phyloP scores from a whole-genome alignment of 2,888 invertebrate genomes.

The Cryptocephalus primarius region DNA sequence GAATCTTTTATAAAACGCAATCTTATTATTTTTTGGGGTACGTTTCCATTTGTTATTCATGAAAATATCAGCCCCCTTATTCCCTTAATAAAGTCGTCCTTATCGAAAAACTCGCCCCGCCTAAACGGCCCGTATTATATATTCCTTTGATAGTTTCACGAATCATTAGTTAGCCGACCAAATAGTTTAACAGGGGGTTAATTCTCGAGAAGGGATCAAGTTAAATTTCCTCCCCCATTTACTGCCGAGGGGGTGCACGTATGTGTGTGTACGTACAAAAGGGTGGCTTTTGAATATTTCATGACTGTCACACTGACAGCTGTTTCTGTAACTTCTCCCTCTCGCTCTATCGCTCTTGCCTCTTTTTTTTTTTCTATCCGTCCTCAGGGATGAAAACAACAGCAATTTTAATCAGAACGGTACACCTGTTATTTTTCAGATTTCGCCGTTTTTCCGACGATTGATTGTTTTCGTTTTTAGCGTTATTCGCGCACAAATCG shows the following conservation, averaged over 20 bases:
- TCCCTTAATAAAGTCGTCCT: no score
- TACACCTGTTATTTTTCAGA: conserved; percentile 22
- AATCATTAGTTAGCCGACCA: conserved; percentile 31
- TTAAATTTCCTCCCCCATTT: not conserved
- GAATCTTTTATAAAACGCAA: no score
- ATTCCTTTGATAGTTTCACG: conserved; percentile 30
- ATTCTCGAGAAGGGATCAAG: conserved; percentile 15
- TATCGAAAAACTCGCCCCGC: not conserved
- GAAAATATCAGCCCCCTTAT: no score
- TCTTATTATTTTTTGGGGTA: no score
- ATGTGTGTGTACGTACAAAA: conserved; percentile 20
- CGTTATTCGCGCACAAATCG: conserved; percentile 1
- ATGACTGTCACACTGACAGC: conserved; percentile 26
- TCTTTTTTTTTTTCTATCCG: no score
- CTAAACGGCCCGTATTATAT: conserved; percentile 16
- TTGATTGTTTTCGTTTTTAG: conserved; percentile 7
- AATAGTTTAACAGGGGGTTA: conserved; percentile 27
- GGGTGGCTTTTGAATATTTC: conserved; percentile 29
- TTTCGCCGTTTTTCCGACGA: conserved; percentile 9
- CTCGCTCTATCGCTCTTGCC: conserved; percentile 7
- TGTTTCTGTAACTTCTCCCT: conserved; percentile 26
- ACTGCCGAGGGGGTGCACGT: not conserved
- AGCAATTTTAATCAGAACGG: conserved; percentile 5
- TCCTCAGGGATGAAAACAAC: no score
- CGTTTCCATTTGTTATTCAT: no score